phyloP scores from a whole-genome alignment of 1,140 invertebrate genomes.

The Agrypnia vestita region DNA sequence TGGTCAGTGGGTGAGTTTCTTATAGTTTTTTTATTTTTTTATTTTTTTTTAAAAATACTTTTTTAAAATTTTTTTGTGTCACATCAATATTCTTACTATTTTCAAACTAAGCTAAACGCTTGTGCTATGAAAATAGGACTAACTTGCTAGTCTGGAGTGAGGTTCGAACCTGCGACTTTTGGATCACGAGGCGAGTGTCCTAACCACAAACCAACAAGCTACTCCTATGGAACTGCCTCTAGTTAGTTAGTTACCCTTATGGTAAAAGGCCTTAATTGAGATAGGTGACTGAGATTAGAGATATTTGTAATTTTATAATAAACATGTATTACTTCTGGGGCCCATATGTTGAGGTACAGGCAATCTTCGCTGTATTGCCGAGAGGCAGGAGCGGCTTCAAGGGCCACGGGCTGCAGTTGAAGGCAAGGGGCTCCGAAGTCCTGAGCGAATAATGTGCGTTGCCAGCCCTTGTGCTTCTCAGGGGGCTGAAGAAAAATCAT shows the following conservation, averaged over 20 bases:
- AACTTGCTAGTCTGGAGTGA: no score
- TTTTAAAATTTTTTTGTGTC: no score
- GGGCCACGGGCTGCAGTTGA: constrained; percentile 62
- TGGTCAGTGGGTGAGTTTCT: no score
- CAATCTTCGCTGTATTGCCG: constrained; percentile 71
- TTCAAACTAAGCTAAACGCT: no score
- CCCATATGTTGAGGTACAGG: constrained; percentile 74
- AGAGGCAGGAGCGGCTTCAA: constrained; percentile 43
- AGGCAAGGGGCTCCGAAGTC: constrained; percentile 72
- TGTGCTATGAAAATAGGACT: no score
- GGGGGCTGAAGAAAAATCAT: constrained; percentile 65
- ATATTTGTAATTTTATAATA: not conserved
- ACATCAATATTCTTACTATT: no score
- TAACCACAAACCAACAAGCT: not conserved
- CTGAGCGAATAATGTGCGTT: constrained; percentile 68
- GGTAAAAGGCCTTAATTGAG: not conserved
- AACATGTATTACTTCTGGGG: constrained; percentile 68
- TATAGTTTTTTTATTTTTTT: no score
- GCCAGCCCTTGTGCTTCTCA: constrained; percentile 70
- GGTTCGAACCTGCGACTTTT: no score
- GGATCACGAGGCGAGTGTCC: no score
- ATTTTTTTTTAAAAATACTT: no score
- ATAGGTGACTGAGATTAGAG: not conserved
- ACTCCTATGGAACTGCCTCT: not conserved
- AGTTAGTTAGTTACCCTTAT: not conserved